Evolutionary conservation across 2,888 invertebrate genomes (phyloP), one percentile per base, ranked within the genome.

Genomic region (Meganola albula): DNA sequence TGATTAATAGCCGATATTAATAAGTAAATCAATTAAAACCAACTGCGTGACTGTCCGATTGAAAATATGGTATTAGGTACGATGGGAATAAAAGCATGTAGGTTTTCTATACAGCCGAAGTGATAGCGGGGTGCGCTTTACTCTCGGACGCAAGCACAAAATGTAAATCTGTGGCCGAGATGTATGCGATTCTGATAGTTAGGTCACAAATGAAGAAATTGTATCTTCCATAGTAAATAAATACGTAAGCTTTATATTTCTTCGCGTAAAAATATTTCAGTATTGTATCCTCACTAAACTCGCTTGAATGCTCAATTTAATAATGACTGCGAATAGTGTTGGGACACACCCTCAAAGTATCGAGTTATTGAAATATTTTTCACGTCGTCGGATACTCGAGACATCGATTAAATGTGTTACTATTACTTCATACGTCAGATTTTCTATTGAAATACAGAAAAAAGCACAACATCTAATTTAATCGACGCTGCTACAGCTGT

Each of bases 391-490:
- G 58, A 62, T 44, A 63, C 55, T 79, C 80, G 78, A 83, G 78
- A 82, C 84, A 82, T 84, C 83, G 84, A 83, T 71, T 77, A 79
- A 82, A 80, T 79, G 80, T 83, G 77, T 79, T 77, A 83, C 76
- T 74, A 72, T 72, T 75, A 74, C 69, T 72, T 68, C 72, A 72
- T 74, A 74, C 63, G 63, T 72, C 67, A 69, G 63, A 66, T 58
- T 54, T 58, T 57, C 58, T 64, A 68, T 57, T 64, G 56, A 60
- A 58, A 31, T 45, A 56, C 55, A 55, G 55, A 57, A 53, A 56
- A 64, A 62, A 65, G 72, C 73, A 53, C 53, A 53, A 53, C 73
- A 73, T 63, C 62, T 61, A 59, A 39, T 58, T 51, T 45, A 37
- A 21, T 35, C 46, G 28, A 51, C 48, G 66, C 71, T 64, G 68